These are phyloP conservation scores for Oriolus oriolus DNA, from an alignment of 2,113 vertebrate genomes.

Conservation along the genomic window DNA sequence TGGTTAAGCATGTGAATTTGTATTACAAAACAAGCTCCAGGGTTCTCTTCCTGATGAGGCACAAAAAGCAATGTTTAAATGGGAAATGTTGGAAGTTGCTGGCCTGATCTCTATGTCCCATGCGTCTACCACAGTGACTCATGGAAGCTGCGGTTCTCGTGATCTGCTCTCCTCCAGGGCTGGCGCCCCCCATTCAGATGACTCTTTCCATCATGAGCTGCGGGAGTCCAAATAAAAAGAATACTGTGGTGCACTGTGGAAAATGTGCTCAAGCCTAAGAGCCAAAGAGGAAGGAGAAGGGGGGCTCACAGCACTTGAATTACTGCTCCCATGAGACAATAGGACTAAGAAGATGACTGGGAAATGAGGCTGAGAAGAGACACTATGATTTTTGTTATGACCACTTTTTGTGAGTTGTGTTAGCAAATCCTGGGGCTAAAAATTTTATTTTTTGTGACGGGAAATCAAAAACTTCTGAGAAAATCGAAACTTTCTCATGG, in stretches of 20 bases:
- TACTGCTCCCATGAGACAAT: conserved; percentile 28
- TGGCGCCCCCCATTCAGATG: conserved; percentile 5
- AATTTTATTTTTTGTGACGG: background rate
- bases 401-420: background rate
- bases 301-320: conserved; percentile 9
- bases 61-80: conserved; percentile 28
- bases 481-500: conserved; percentile 5
- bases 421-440: conserved; percentile 4
- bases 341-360: conserved; percentile 35
- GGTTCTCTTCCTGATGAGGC: background rate
- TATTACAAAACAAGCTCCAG: background rate
- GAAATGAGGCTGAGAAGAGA: conserved; percentile 21
- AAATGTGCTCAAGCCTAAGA: conserved; percentile 25
- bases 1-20: background rate
- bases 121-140: background rate
- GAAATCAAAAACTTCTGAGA: conserved; percentile 20
- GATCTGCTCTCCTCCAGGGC: conserved; percentile 35
- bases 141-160: conserved; percentile 36
- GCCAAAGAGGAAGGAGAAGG: conserved; percentile 47
- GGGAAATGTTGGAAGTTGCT: background rate
- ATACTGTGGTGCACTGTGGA: conserved; percentile 39
- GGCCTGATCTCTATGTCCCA: background rate
- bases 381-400: background rate
- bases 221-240: conserved; percentile 43
- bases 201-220: conserved; percentile 39